Evolutionary conservation across 2,888 invertebrate genomes (phyloP), one percentile per base, ranked within the genome.

Genomic region (Clivina fossor): DNA sequence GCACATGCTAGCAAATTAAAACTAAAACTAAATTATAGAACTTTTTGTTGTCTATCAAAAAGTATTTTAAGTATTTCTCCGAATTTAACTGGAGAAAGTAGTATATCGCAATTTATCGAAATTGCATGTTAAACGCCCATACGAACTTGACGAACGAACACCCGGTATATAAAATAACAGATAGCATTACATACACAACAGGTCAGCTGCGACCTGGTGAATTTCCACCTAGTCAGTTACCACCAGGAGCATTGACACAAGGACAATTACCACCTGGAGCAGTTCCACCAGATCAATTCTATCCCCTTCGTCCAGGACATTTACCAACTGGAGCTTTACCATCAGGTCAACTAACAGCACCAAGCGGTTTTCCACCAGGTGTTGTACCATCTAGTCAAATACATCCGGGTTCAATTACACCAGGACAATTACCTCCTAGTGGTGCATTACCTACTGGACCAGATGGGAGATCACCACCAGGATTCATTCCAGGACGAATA

Each of bases 381-480:
- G 20, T 9, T 30, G 30, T 30, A 30, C 30, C 30, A 7, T 7
- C 26, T 26, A 26, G 8, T 26, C 7, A 18, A 4, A n/a, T n/a
- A n/a, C n/a, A n/a, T n/a, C n/a, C n/a, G n/a, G n/a, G n/a, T n/a
- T n/a, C n/a, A n/a, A n/a, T n/a, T n/a, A n/a, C n/a, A n/a, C 5
- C 9, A 24, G 26, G 26, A 24, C 26, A 24, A 24, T 4, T 24
- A 7, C 5, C 4, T 24, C 24, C 41, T 13, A 20, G 41, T 20
- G 41, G 3, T 19, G 9, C 15, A 2, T 2, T 11, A 11, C 44
- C 59, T 4, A 28, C 35, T n/a, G 49, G 56, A 28, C 51, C 43
- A 56, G 51, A 38, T 18, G 59, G 58, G 9, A 40, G 16, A 18
- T 41, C 48, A 18, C 33, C 55, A 30, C 22, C 48, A 16, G 56